Conservation (phyloP, 2,797 vertebrate genomes). For the Rhabdophis nuchalis region DNA sequence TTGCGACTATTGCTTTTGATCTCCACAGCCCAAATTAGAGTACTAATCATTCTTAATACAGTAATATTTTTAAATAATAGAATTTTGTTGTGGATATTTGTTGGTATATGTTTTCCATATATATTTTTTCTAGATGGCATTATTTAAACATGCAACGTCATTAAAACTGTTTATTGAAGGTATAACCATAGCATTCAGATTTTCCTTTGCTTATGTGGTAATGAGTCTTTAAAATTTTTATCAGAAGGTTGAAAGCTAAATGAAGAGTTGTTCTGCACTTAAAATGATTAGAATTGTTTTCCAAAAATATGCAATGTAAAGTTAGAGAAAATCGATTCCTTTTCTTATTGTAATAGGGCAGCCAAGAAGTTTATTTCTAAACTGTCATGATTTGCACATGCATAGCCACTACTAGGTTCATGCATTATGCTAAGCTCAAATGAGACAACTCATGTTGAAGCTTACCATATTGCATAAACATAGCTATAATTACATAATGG, state of each 20-base stretch:
- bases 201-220: not conserved
- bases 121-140: not conserved
- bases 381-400: not conserved
- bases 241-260: not conserved
- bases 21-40: not conserved
- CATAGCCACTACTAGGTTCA: not conserved
- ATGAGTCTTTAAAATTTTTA: not conserved
- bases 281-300: not conserved
- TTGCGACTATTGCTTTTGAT: constrained; percentile 3
- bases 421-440: not conserved
- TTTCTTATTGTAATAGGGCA: not conserved
- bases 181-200: not conserved
- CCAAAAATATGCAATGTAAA: not conserved
- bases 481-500: not conserved
- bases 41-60: not conserved
- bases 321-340: not conserved
- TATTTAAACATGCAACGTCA: not conserved
- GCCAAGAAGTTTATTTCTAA: not conserved
- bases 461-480: not conserved
- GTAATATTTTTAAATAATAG: constrained; percentile 20
- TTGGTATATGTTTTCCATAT: not conserved
- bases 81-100: constrained; percentile 17
- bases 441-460: not conserved
- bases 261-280: not conserved
- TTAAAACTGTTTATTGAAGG: not conserved